Conservation (phyloP, 2,113 vertebrate species). For the Dissostichus mawsoni region DNA sequence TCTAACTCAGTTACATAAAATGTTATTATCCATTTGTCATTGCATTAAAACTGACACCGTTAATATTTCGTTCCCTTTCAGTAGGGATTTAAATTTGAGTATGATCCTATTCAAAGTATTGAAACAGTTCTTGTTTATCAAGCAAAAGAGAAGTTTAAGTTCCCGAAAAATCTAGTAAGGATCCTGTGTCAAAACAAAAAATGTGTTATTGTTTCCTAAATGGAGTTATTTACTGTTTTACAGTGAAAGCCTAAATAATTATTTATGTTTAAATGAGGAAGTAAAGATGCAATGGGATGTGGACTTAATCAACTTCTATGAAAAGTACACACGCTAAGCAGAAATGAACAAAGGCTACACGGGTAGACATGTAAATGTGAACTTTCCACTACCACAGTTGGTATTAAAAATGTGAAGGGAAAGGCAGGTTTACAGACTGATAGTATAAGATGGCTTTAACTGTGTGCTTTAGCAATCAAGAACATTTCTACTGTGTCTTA, state of each 20-base stretch:
- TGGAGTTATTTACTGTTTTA: not conserved
- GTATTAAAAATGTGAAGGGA: not conserved
- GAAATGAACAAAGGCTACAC: not conserved
- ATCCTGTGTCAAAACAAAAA: not conserved
- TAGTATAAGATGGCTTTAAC: not conserved
- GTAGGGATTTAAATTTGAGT: not conserved
- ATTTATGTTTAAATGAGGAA: slow-evolving; percentile 25
- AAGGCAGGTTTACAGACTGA: not conserved
- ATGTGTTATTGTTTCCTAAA: not conserved
- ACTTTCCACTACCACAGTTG: not conserved
- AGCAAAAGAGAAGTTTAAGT: not conserved
- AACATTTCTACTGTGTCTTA: not conserved
- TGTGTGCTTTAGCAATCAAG: not conserved
- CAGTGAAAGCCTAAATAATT: not conserved
- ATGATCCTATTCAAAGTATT: no score
- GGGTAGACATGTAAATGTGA: slow-evolving; percentile 43
- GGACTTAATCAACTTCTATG: slow-evolving; percentile 4
- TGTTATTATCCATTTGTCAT: not conserved
- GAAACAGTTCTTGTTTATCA: no score
- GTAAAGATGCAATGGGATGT: slow-evolving; percentile 1
- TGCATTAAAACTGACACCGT: not conserved
- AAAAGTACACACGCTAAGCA: slow-evolving; percentile 4
- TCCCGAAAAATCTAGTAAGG: not conserved
- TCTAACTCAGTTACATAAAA: not conserved
- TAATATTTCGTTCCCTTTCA: not conserved